phyloP scores from a whole-genome alignment of 2,888 invertebrate genomes.

The Melanchra persicariae region DNA sequence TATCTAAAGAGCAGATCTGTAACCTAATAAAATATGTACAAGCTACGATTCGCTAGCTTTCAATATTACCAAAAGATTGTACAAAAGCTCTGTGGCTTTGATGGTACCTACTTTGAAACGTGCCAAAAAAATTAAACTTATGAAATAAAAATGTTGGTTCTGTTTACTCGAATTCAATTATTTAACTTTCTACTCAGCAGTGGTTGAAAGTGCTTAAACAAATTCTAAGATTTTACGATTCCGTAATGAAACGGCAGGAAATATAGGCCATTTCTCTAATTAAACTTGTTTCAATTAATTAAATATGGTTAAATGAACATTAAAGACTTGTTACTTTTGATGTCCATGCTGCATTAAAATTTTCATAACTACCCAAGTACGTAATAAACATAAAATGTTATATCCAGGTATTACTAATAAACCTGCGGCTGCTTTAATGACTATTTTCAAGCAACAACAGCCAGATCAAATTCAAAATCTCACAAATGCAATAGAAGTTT shows the following conservation, averaged over 20 bases:
- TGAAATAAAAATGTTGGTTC: slow-evolving; percentile 63
- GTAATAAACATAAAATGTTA: slow-evolving; percentile 3
- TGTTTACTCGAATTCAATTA: slow-evolving; percentile 68
- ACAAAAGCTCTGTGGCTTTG: slow-evolving; percentile 68
- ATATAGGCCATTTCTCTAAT: slow-evolving; percentile 42
- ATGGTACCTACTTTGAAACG: slow-evolving; percentile 64
- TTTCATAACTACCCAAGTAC: background rate
- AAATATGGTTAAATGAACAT: slow-evolving; percentile 9
- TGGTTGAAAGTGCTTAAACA: slow-evolving; percentile 54
- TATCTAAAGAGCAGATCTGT: slow-evolving; percentile 10
- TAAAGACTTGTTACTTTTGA: slow-evolving; percentile 30
- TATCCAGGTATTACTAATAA: background rate
- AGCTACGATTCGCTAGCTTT: slow-evolving; percentile 48
- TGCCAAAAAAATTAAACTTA: slow-evolving; percentile 62
- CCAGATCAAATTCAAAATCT: background rate
- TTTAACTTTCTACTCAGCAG: slow-evolving; percentile 62
- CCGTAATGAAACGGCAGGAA: slow-evolving; percentile 39
- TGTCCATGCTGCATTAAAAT: slow-evolving; percentile 11
- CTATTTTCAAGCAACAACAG: no score
- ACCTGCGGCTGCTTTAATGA: background rate
- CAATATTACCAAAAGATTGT: slow-evolving; percentile 65
- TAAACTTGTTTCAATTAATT: slow-evolving; percentile 43
- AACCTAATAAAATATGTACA: slow-evolving; percentile 44
- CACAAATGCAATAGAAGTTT: background rate
- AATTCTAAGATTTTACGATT: slow-evolving; percentile 45